Evolutionary conservation across 2,113 vertebrate genomes (phyloP).

Genomic region (Pyrgilauda ruficollis): DNA sequence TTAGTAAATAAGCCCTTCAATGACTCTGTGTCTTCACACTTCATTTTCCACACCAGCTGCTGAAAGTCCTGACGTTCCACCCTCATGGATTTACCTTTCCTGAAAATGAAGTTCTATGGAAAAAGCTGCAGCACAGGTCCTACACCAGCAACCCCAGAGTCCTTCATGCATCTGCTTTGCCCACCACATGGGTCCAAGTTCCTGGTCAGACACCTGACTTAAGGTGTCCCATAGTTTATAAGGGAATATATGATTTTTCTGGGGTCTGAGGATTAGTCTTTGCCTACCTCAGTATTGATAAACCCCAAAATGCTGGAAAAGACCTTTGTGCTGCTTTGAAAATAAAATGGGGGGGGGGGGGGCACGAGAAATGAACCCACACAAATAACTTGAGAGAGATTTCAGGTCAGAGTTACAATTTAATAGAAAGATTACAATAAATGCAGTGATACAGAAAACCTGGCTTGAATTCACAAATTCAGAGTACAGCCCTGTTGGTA

Average conservation of each 20-base stretch:
- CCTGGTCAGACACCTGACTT: neutral
- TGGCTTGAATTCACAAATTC: neutral
- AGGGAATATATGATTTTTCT: neutral
- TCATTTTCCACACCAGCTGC: neutral
- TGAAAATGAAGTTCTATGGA: rapidly evolving
- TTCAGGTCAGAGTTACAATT: neutral
- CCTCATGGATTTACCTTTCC: neutral
- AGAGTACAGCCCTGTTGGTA: neutral
- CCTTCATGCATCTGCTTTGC: neutral
- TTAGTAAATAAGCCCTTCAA: neutral
- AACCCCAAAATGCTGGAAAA: neutral
- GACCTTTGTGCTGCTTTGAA: neutral
- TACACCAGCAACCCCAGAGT: neutral
- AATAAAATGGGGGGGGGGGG: neutral
- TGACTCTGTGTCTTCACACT: neutral
- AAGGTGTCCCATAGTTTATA: neutral
- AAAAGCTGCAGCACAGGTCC: neutral
- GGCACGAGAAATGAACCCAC: neutral
- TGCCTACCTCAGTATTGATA: neutral
- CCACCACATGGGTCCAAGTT: neutral
- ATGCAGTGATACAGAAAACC: neutral
- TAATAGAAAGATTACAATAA: neutral
- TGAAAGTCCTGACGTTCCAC: neutral
- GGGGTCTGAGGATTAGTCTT: neutral
- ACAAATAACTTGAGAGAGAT: neutral